phyloP scores from a whole-genome alignment of 2,113 vertebrate species.

The Tursiops truncatus region DNA sequence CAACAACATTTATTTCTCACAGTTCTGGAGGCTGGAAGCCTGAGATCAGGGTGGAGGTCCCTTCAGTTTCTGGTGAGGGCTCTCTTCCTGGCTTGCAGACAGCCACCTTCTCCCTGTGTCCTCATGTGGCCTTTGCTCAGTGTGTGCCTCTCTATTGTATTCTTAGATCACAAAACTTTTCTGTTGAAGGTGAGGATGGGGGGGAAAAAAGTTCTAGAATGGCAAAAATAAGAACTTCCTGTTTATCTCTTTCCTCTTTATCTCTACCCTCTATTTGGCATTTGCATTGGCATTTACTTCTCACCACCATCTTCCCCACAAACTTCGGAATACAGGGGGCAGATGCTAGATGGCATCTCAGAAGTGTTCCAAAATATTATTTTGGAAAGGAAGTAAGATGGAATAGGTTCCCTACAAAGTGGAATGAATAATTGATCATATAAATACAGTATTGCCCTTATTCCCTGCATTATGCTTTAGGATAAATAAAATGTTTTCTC shows the following conservation, averaged over 20 bases:
- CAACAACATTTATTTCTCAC: neutral
- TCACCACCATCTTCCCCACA: neutral
- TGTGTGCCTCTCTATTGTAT: neutral
- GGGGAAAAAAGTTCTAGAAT: neutral
- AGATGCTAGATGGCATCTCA: neutral
- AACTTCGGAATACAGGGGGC: neutral
- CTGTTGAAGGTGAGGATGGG: neutral
- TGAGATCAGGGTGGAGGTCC: neutral
- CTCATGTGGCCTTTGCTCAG: neutral
- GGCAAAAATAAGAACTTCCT: neutral
- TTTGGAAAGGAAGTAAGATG: neutral
- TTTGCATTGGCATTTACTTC: neutral
- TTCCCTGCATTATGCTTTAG: neutral
- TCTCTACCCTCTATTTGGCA: neutral
- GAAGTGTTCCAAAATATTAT: neutral
- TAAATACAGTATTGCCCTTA: neutral
- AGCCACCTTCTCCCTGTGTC: neutral
- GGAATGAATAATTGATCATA: neutral
- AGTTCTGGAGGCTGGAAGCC: neutral
- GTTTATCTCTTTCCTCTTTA: neutral
- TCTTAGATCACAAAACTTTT: neutral
- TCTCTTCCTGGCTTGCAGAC: neutral
- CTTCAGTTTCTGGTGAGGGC: neutral
- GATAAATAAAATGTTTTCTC: neutral
- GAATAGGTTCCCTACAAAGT: neutral